A percentile compares a stretch with the other conserved stretches of the same genome.
These are phyloP conservation scores for Lepidothrix coronata DNA, from an alignment of 2,113 vertebrate genomes.

Conservation along the genomic window DNA sequence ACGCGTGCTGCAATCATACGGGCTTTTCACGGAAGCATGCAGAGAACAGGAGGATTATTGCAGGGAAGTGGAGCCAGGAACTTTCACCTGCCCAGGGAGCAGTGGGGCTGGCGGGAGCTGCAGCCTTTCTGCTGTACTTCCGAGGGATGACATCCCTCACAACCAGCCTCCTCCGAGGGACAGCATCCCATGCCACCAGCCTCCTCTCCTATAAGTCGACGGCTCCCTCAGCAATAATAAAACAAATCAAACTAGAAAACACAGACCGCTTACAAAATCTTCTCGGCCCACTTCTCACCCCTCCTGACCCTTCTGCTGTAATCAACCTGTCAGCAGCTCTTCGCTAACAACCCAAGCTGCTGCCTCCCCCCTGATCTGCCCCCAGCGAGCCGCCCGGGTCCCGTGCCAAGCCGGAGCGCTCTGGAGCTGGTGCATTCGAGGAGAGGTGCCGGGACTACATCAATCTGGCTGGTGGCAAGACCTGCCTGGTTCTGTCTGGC, in stretches of 20 bases:
- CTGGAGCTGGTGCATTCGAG: background rate
- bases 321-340: slow-evolving; percentile 47
- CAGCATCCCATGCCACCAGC: background rate
- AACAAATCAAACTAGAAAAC: background rate
- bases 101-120: background rate
- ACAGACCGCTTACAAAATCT: slow-evolving; percentile 41
- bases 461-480: slow-evolving; percentile 39
- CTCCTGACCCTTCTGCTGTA: slow-evolving; percentile 19
- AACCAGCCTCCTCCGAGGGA: background rate
- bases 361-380: background rate
- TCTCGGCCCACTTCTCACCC: slow-evolving; percentile 12
- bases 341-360: background rate
- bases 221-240: background rate
- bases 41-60: background rate
- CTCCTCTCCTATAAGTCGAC: background rate
- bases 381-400: background rate
- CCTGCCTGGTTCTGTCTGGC: slow-evolving; percentile 61
- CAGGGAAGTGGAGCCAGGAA: background rate
- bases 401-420: slow-evolving; percentile 24
- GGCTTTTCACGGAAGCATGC: background rate
- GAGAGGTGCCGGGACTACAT: background rate
- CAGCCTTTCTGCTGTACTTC: background rate
- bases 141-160: background rate
- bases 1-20: background rate
- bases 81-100: slow-evolving; percentile 29